These are phyloP conservation scores for Pseudachorutes palmiensis DNA, from an alignment of 1,140 invertebrate species.

Conservation along the genomic window DNA sequence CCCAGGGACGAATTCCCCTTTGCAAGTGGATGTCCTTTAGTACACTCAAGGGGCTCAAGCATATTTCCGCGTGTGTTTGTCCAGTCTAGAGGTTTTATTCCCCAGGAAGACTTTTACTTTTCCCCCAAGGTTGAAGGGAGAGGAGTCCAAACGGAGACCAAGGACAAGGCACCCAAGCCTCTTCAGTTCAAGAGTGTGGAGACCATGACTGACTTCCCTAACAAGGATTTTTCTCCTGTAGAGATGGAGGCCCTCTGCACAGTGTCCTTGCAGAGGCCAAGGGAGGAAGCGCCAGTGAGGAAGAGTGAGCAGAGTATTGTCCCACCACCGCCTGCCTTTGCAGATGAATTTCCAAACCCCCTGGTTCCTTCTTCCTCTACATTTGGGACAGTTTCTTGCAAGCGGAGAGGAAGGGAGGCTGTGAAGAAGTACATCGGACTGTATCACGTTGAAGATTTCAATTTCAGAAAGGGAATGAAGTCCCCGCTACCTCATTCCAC, in stretches of 20 bases:
- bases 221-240: too few relatives aligned
- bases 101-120: too few relatives aligned
- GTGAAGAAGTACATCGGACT: not conserved
- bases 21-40: too few relatives aligned
- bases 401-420: not conserved
- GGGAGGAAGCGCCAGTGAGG: not conserved
- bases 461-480: not conserved
- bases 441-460: not conserved
- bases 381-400: not conserved
- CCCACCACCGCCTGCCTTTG: not conserved
- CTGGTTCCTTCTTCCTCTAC: not conserved
- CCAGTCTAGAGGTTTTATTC: too few relatives aligned
- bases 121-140: too few relatives aligned
- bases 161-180: too few relatives aligned
- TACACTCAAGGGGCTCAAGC: too few relatives aligned
- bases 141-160: too few relatives aligned
- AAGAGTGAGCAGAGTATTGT: not conserved
- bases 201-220: too few relatives aligned
- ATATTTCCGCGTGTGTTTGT: too few relatives aligned
- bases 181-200: too few relatives aligned
- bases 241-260: not conserved
- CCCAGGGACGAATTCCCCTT: too few relatives aligned
- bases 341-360: not conserved
- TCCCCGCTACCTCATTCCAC: slow-evolving; percentile 1
- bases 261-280: not conserved